Percentiles rank a stretch among this genome's conserved stretches.
phyloP scores from a whole-genome alignment of 2,888 invertebrate species.

The Zhuqinia jingwanae region DNA sequence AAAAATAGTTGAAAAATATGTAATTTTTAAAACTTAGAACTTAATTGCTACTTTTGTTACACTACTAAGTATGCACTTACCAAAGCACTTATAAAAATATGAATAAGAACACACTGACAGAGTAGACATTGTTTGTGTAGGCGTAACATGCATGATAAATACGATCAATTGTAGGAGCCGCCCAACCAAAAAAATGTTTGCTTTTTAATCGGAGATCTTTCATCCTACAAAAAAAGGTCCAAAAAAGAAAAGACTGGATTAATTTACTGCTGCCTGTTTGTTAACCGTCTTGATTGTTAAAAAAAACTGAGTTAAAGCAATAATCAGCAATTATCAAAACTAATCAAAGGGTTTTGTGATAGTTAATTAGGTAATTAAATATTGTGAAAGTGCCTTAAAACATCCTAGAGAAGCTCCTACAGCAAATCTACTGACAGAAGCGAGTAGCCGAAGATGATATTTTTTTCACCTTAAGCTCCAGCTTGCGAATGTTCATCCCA shows the following conservation, averaged over 20 bases:
- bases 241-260: constrained; percentile 4
- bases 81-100: neutral
- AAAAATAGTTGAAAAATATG: neutral
- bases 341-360: neutral
- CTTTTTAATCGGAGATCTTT: constrained; percentile 9
- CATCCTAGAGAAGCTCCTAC: neutral
- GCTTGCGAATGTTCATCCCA: neutral
- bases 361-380: neutral
- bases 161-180: constrained; percentile 12
- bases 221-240: constrained; percentile 31
- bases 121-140: neutral
- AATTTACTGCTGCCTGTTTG: neutral
- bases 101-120: constrained; percentile 2
- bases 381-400: neutral
- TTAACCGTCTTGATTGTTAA: too few species aligned
- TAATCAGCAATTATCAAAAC: too few species aligned
- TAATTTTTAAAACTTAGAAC: neutral
- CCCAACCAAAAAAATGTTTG: constrained; percentile 39
- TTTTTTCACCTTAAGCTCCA: constrained; percentile 25
- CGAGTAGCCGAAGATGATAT: neutral
- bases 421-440: neutral
- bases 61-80: too few species aligned
- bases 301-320: too few species aligned
- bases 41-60: neutral
- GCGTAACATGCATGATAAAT: too few species aligned